Base-by-base conservation (phyloP, 2,797 vertebrate species). In the Merluccius polli region DNA sequence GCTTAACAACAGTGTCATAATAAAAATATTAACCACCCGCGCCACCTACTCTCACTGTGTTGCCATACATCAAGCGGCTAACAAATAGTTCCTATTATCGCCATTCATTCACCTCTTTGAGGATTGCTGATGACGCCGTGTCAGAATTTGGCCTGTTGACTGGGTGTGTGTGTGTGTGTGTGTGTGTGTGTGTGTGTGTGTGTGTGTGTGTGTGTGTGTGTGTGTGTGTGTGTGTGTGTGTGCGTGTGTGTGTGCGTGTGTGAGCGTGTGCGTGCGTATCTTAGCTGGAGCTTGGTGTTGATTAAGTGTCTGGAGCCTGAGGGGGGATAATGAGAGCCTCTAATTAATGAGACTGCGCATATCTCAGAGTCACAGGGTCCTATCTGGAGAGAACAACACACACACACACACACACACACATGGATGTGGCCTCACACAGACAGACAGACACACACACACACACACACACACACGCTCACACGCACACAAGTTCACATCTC, bases 301-400 rank as follows among this genome's bases (percentile, higher is more conserved):
- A 91, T 92, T 90, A 92, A 92, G 88, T 88, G 91, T 92, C 91
- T 93, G 85, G 81, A 90, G 91, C 91, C 89, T 83, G 80, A 89
- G 88, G 91, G 89, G 88, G 89, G 85, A 91, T 93, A 92, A 93
- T 92, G 91, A 92, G 90, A 91, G 90, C 79, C 82, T 91, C 88
- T 93, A 93, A 93, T 93, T 94, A 94, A 94, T 91, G 90, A 93
- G 92, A 87, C 88, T 79, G 85, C 79, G 88, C 86, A 87, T 92
- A 93, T 93, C 92, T 92, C 90, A 79, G 85, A 92, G 90, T 90
- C 87, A 89, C 90, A 91, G 90, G 90, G 88, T 88, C 85, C 90
- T 90, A 92, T 92, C 89, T 89, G 87, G 83, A 87, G 76, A 84
- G 86, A 88, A 79, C 86, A 83, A 87, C 78, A 83, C 71, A 31